phyloP scores from a whole-genome alignment of 2,888 invertebrate genomes.

The Corbicula japonica region DNA sequence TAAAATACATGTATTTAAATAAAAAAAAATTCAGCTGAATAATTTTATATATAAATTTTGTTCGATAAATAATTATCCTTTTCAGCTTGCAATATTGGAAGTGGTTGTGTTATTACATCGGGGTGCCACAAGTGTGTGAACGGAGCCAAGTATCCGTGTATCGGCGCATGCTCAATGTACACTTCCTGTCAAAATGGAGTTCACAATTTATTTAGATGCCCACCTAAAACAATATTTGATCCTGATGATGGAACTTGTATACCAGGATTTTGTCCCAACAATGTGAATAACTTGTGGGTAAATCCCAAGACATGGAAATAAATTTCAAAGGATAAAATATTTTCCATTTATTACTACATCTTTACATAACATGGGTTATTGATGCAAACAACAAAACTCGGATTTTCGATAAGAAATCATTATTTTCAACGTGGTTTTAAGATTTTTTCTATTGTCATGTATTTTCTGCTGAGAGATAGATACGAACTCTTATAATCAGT shows the following conservation, averaged over 20 bases:
- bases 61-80: too few species aligned
- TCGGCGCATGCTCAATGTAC: slow-evolving; percentile 63
- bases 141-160: slow-evolving; percentile 61
- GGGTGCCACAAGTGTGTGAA: slow-evolving; percentile 57
- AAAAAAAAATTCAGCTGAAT: too few species aligned
- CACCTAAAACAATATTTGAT: slow-evolving; percentile 57
- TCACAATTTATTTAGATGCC: slow-evolving; percentile 52
- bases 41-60: slow-evolving; percentile 13
- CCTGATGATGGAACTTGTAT: slow-evolving; percentile 51
- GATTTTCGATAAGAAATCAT: too few species aligned
- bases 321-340: too few species aligned
- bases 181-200: slow-evolving; percentile 65
- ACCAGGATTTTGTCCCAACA: slow-evolving; percentile 51
- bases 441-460: too few species aligned
- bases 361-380: too few species aligned
- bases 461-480: too few species aligned
- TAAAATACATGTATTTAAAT: not conserved
- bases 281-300: slow-evolving; percentile 44
- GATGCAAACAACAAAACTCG: too few species aligned
- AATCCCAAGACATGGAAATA: slow-evolving; percentile 11
- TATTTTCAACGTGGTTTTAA: too few species aligned
- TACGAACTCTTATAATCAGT: too few species aligned
- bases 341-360: too few species aligned
- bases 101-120: slow-evolving; percentile 62
- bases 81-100: slow-evolving; percentile 70